Conservation (phyloP, 2,113 vertebrate species). For the Rhegmatorhina hoffmannsi region DNA sequence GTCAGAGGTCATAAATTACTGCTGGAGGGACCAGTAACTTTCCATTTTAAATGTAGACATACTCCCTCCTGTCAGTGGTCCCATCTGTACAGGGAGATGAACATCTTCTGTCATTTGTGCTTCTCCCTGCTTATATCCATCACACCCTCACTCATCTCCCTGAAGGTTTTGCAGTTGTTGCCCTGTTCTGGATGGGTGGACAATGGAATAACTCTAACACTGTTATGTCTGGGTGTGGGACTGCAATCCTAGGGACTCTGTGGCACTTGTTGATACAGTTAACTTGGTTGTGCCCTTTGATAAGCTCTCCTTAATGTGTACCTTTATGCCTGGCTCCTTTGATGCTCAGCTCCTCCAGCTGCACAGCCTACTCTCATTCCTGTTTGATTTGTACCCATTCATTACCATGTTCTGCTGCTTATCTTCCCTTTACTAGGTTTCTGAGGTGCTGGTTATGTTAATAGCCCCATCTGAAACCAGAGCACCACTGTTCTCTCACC, state of each 20-base stretch:
- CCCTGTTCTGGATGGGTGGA: background rate
- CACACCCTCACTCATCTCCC: background rate
- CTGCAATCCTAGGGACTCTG: background rate
- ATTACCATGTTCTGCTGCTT: slow-evolving; percentile 9
- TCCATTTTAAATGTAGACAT: background rate
- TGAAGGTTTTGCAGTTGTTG: background rate
- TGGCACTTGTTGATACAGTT: background rate
- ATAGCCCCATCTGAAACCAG: slow-evolving; percentile 13
- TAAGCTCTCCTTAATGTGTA: background rate
- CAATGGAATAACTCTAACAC: background rate
- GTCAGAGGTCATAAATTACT: background rate
- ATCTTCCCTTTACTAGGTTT: slow-evolving; percentile 4
- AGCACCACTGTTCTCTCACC: background rate
- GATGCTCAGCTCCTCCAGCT: background rate
- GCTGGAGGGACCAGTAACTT: background rate
- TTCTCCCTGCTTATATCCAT: background rate
- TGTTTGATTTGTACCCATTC: background rate
- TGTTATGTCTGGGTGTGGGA: background rate
- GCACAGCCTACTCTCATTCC: slow-evolving; percentile 33
- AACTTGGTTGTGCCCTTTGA: background rate
- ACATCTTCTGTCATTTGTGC: background rate
- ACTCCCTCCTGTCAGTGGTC: background rate
- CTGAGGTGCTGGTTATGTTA: slow-evolving; percentile 11
- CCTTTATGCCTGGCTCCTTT: background rate
- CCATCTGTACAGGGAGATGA: background rate